phyloP scores from a whole-genome alignment of 2,113 vertebrate species.

The Chloroceryle aenea region DNA sequence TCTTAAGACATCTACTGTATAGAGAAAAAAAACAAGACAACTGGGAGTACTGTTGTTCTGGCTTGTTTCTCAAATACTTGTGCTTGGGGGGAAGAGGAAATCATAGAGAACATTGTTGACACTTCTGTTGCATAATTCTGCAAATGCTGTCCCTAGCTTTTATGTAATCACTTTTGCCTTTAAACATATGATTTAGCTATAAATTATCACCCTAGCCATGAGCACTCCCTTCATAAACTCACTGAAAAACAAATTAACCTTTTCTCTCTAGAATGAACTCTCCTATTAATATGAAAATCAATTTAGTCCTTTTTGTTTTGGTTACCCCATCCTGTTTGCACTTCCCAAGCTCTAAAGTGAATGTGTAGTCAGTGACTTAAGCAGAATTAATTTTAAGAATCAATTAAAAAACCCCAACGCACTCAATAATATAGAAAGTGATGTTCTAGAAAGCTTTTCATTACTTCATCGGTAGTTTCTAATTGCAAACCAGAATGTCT shows the following conservation, averaged over 20 bases:
- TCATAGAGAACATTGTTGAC: neutral
- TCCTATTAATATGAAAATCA: constrained; percentile 77
- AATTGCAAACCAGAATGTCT: constrained; percentile 8
- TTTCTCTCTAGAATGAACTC: constrained; percentile 69
- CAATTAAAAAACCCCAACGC: constrained; percentile 33
- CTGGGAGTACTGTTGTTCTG: neutral
- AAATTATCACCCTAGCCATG: constrained; percentile 69
- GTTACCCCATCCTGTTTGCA: constrained; percentile 41
- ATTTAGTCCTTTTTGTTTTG: constrained; percentile 65
- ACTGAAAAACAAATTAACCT: constrained; percentile 80
- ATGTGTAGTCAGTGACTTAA: constrained; percentile 50
- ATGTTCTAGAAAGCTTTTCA: constrained; percentile 60
- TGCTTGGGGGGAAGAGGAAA: constrained; percentile 43
- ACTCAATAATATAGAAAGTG: constrained; percentile 15
- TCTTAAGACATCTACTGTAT: neutral
- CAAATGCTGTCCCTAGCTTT: constrained; percentile 40
- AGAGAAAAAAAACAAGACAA: neutral
- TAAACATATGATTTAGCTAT: constrained; percentile 71
- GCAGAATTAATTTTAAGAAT: constrained; percentile 72
- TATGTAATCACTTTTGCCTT: constrained; percentile 70
- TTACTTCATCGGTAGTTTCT: neutral
- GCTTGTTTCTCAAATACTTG: constrained; percentile 29
- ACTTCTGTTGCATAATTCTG: constrained; percentile 32
- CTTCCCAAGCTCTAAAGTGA: constrained; percentile 54
- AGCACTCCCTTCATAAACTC: constrained; percentile 67